These are phyloP conservation scores for Mustelus asterias DNA, from an alignment of 2,113 vertebrate species.

Conservation along the genomic window DNA sequence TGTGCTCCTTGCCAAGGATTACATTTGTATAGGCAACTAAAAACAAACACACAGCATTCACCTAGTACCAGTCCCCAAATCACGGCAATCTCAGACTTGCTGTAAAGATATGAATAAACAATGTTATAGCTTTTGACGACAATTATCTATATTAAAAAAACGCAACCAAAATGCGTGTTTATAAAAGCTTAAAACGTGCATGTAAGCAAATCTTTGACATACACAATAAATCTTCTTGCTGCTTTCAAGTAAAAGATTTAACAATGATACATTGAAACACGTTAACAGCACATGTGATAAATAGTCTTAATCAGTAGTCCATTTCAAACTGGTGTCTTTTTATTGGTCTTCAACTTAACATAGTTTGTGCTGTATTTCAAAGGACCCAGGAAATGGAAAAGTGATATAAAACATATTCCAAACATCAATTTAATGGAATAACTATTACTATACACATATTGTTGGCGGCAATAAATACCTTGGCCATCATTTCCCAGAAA, in stretches of 20 bases:
- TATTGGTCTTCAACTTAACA: neutral
- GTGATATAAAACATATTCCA: conserved; percentile 1
- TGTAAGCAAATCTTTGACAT: neutral
- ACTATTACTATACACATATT: neutral
- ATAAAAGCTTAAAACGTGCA: neutral
- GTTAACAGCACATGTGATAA: neutral
- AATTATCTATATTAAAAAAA: neutral
- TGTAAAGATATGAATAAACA: neutral
- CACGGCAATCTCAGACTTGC: neutral
- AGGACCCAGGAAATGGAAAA: neutral
- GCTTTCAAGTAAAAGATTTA: neutral
- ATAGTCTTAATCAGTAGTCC: neutral
- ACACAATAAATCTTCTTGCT: neutral
- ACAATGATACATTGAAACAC: neutral
- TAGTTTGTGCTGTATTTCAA: neutral
- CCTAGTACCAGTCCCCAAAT: neutral
- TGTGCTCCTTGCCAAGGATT: neutral
- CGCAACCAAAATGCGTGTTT: neutral
- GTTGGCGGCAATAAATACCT: neutral
- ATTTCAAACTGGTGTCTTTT: neutral
- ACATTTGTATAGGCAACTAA: neutral
- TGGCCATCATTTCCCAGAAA: neutral
- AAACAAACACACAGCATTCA: neutral
- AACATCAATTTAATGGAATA: conserved; percentile 1
- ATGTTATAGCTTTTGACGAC: too few relatives aligned